phyloP scores from a whole-genome alignment of 2,888 invertebrate species.

The Tribolium freemani region DNA sequence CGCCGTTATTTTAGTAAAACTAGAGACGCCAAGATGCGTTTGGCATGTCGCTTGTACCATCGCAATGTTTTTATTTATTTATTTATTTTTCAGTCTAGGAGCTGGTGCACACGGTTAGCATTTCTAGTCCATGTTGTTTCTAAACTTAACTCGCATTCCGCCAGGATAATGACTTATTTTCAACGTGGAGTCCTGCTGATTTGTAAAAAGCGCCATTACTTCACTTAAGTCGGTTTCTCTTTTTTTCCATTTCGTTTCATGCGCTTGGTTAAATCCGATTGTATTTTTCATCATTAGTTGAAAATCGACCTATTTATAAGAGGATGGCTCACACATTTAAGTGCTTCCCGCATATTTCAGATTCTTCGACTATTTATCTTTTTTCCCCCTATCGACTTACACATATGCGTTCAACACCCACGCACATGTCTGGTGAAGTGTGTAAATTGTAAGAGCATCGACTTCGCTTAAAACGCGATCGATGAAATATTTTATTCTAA shows the following conservation, averaged over 20 bases:
- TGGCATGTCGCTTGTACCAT: conserved; percentile 42
- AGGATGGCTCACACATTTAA: conserved; percentile 6
- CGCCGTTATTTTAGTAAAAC: conserved; percentile 48
- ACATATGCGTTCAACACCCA: conserved; percentile 19
- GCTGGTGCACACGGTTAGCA: conserved; percentile 32
- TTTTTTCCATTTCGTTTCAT: too few relatives aligned
- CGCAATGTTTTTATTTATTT: conserved; percentile 27
- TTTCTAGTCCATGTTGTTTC: conserved; percentile 30
- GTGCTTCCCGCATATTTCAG: conserved; percentile 23
- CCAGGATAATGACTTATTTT: conserved; percentile 39
- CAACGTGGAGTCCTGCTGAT: background rate
- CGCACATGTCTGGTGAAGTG: conserved; percentile 5
- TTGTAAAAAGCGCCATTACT: background rate
- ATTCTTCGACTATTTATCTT: conserved; percentile 32
- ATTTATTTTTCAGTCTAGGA: conserved; percentile 37
- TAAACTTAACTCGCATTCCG: conserved; percentile 40
- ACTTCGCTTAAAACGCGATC: background rate
- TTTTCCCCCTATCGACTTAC: conserved; percentile 1
- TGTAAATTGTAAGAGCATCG: conserved; percentile 9
- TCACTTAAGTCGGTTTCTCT: too few relatives aligned
- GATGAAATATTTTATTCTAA: background rate
- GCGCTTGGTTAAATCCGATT: background rate
- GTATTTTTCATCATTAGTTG: conserved; percentile 4
- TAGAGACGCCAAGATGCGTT: conserved; percentile 49
- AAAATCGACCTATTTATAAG: conserved; percentile 20